These are phyloP conservation scores for Reticulitermes speratus DNA, from an alignment of 1,140 invertebrate genomes.

Conservation along the genomic window DNA sequence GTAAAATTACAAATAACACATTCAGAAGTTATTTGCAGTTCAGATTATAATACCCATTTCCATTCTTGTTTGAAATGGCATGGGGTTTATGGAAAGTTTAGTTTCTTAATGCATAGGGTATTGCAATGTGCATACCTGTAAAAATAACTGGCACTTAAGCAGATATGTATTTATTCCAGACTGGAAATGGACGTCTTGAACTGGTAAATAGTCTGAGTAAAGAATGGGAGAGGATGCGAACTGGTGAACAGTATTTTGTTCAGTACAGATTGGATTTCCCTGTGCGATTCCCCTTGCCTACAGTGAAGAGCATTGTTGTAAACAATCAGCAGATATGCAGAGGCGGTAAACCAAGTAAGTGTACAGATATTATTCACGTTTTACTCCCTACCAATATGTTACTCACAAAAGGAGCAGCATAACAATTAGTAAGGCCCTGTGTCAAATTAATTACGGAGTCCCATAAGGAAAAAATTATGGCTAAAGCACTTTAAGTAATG, in stretches of 20 bases:
- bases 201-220: neutral
- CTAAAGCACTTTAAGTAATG: no score
- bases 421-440: no score
- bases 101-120: no score
- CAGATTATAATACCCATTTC: no score
- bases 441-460: no score
- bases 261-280: neutral
- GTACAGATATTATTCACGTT: neutral
- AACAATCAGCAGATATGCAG: neutral
- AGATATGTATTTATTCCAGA: neutral
- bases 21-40: no score
- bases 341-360: neutral
- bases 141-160: neutral
- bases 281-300: neutral
- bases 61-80: no score
- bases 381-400: neutral
- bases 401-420: no score
- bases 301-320: neutral
- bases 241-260: neutral
- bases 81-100: no score
- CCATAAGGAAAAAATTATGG: no score
- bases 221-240: neutral
- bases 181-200: neutral
- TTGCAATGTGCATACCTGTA: neutral
- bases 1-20: no score